phyloP scores from a whole-genome alignment of 2,797 vertebrate species.

The Periophthalmus magnuspinnatus region DNA sequence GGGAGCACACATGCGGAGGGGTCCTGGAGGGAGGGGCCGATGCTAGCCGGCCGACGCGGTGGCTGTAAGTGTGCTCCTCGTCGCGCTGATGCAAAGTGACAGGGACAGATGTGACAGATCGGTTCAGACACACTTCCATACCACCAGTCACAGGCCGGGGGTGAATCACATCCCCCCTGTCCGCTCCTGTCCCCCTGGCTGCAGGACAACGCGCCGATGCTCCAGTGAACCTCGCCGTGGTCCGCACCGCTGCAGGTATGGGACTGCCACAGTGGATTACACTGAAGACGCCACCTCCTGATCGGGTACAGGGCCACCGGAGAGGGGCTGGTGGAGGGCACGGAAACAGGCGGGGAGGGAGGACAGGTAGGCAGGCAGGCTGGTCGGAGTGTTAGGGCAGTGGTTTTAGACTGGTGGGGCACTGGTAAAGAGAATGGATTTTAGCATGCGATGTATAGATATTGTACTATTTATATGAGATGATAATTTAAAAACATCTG shows the following conservation, averaged over 20 bases:
- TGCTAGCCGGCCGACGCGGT: slow-evolving; percentile 51
- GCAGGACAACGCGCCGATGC: slow-evolving; percentile 94
- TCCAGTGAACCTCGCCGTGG: slow-evolving; percentile 91
- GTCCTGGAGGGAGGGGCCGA: neutral
- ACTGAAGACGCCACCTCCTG: slow-evolving; percentile 87
- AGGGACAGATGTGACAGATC: slow-evolving; percentile 95
- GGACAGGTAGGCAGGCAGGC: slow-evolving; percentile 64
- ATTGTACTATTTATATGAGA: neutral
- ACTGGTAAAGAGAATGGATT: neutral
- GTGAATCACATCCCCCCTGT: slow-evolving; percentile 91
- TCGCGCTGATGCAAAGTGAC: slow-evolving; percentile 86
- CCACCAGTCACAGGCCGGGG: slow-evolving; percentile 87
- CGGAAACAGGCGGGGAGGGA: slow-evolving; percentile 45
- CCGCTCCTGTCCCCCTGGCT: slow-evolving; percentile 76
- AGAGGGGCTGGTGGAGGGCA: slow-evolving; percentile 71
- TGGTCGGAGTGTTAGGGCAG: neutral
- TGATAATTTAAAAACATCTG: slow-evolving; percentile 2
- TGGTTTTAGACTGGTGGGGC: neutral
- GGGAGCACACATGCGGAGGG: neutral
- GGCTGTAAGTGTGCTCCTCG: slow-evolving; percentile 80
- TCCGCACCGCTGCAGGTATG: slow-evolving; percentile 93
- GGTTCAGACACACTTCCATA: slow-evolving; percentile 92
- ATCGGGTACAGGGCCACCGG: slow-evolving; percentile 75
- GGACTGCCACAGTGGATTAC: slow-evolving; percentile 93
- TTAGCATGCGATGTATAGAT: neutral